Base-by-base conservation (phyloP, 2,888 invertebrate genomes). In the Aphrophora alni region DNA sequence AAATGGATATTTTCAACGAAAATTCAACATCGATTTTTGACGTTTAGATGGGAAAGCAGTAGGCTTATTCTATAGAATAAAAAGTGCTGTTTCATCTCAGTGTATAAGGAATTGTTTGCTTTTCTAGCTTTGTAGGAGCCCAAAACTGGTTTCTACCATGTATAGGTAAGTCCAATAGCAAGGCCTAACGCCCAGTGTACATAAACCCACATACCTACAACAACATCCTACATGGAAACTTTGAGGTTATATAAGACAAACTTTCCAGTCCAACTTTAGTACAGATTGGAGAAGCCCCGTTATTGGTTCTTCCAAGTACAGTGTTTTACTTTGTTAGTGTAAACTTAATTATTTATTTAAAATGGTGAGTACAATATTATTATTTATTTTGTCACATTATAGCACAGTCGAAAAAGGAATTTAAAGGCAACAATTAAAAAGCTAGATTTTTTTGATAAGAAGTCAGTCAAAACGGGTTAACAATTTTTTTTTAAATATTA, bases 301-400 rank as follows among this genome's bases (percentile, higher is more conserved):
- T 59, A 59, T 21, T 59, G 59, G 59, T 59, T 59, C 59, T 59
- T 59, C 59, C 59, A 59, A 59, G 59, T 59, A 59, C 59, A 44
- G 44, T 44, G 8, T 21, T 59, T 59, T 59, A 21, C 4, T 59
- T 59, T 59, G n/a, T 59, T 59, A 59, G 21, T 59, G n/a, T 21
- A 59, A 44, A 44, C 44, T 59, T 59, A 1, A 59, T 33, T 5
- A 33, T 21, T 59, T 59, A 59, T 59, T 59, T 21, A 59, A 59
- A n/a, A 59, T 59, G 59, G 59, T 59, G 21, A 59, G 59, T 59
- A 33, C 5, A 33, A 3, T 33, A 33, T 8, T 33, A 33, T 33
- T 33, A 33, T 33, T 33, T 33, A 33, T 33, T 5, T 33, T 33
- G n/a, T n/a, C n/a, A n/a, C n/a, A n/a, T n/a, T n/a, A n/a, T n/a